Evolutionary conservation across 1,140 invertebrate genomes (phyloP), one percentile per base, ranked within the genome.

Genomic region (Heliconius eleuchia): DNA sequence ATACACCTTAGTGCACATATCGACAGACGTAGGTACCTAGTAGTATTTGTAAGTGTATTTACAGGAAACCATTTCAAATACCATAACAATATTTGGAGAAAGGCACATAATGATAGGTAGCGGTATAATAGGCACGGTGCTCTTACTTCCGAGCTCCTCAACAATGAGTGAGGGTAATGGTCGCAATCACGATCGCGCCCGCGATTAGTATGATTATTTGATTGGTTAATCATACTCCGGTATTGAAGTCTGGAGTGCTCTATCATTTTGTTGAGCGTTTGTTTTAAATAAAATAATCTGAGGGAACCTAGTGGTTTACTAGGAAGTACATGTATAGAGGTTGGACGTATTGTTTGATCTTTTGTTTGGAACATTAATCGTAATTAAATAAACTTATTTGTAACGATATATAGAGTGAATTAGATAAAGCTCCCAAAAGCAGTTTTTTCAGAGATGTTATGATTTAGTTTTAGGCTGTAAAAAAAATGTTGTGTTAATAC

Each of bases 151-250:
- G 75, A 74, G 72, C 60, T 46, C 19, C 27, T 71, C 52, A 73
- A 78, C 78, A 82, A 73, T 79, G 50, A 60, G 60, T 46, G 42
- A 46, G 75, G 74, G 77, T 74, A 73, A 78, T 78, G 27, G 78
- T 42, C 18, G 81, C 78, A 76, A 78, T 78, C 80, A 80, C 79
- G 71, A 60, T 75, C 82, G 71, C 75, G 75, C 37, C 18, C 55
- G 80, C 84, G 86, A 88, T 88, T 87, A 85, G 86, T 88, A 84
- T 87, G 80, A 88, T 88, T 85, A 86, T 86, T 85, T 83, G 84
- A 88, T 87, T 88, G 87, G 84, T 84, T 88, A 85, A 88, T 88
- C 82, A 82, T 79, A 77, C 81, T 60, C 57, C 42, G 42, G 34
- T 30, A 55, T 52, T 46, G 57, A 19, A 76, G 60, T 66, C 60